Base-by-base conservation (phyloP, 2,113 vertebrate genomes). In the Riparia riparia region DNA sequence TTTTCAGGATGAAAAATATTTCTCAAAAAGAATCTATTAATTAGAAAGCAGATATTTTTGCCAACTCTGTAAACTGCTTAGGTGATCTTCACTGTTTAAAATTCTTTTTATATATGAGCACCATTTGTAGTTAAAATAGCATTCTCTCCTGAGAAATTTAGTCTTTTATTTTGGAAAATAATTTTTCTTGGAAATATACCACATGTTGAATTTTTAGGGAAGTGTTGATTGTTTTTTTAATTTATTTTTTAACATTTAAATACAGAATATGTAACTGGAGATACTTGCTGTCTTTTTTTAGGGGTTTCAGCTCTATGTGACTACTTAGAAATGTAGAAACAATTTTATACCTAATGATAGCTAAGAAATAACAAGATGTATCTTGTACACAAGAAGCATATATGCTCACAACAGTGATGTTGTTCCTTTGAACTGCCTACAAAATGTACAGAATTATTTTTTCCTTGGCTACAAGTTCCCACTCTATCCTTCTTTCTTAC, bases 1-100 rank as follows among this genome's bases (percentile, higher is more conserved):
- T 81, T 91, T 93, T 71, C 81, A 87, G 26, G 17, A 68, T 64
- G 34, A 71, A 94, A 93, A 89, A 47, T 47, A 60, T 21, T 91
- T 74, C 34, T 63, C 13, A 19, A 41, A 68, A 91, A 74, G 0
- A 84, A 80, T 47, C 14, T 1, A 31, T 71, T 87, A 41, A 70
- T 70, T 84, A 17, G 37, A 64, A 91, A 72, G 31, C 34, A 71
- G 31, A 60, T 2, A 28, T 73, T 73, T 90, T 82, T 89, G 28
- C 50, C 45, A 86, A 18, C 8, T 61, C 11, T 44, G 44, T 8
- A 3, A 93, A 65, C 17, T 61, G 24, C 51, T 93, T 66, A 71
- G 26, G 53, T 72, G 24, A 82, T 18, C 32, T 79, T 74, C 17
- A 51, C 18, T 29, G 26, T 84, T 81, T 41, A 80, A 65, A 86